These are phyloP conservation scores for Nipponia nippon DNA, from an alignment of 2,113 vertebrate genomes.

Conservation along the genomic window DNA sequence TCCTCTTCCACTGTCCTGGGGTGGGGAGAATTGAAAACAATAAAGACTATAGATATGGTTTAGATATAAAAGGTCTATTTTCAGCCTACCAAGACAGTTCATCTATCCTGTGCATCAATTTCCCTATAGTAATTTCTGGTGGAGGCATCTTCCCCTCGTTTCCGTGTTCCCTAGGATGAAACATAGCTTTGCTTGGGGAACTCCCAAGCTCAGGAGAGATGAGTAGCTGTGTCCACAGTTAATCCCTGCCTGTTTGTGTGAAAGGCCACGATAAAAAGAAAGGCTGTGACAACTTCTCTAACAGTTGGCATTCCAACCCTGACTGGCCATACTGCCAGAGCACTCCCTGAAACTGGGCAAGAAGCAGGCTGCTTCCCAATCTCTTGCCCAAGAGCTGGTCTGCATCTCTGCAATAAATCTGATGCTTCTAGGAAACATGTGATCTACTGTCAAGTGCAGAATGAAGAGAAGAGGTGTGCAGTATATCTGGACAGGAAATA, in stretches of 20 bases:
- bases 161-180: neutral
- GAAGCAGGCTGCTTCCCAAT: neutral
- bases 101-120: neutral
- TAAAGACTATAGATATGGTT: neutral
- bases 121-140: neutral
- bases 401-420: neutral
- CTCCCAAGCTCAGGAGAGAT: neutral
- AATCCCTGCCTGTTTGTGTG: neutral
- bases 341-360: neutral
- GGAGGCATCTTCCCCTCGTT: neutral
- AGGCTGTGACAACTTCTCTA: neutral
- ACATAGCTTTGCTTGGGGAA: neutral
- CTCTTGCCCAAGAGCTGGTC: neutral
- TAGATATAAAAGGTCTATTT: neutral
- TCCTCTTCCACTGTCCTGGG: fast-evolving
- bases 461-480: neutral
- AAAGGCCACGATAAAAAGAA: neutral
- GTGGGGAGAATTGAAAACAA: fast-evolving
- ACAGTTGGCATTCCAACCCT: neutral
- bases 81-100: neutral
- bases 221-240: neutral
- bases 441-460: neutral
- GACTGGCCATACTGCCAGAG: neutral
- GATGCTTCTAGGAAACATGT: fast-evolving
- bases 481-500: neutral